Evolutionary conservation across 2,797 vertebrate genomes (phyloP), one percentile per base, ranked within the genome.

Genomic region (Notamacropus eugenii): DNA sequence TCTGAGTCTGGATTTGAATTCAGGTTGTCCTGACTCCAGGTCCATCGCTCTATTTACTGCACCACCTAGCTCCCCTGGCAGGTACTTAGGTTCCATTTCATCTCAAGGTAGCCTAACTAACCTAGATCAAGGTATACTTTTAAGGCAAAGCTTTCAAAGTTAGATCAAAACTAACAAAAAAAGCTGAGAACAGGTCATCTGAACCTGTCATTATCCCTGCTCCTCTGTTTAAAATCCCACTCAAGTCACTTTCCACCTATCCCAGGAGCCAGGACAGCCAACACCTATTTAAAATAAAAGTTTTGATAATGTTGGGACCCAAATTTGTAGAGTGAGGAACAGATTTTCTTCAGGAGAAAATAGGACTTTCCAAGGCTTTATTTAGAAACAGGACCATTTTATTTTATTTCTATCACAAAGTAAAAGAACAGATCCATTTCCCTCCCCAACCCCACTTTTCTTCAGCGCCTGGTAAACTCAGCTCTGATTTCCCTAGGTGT

Each of bases 401-500:
- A 92, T 52, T 93, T 96, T 92, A 92, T 95, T 82, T 90, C 91
- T 46, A 91, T 55, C 90, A 95, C 52, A 96, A 90, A 92, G 57
- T 40, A 40, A 31, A n/a, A 1, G 90, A 92, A 97, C 93, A 90
- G 59, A 82, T 59, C 29, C 52, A 96, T 62, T 55, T 95, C 91
- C 55, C 5, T 82, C 74, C 40, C 40, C 8, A 6, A 52, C 52
- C 52, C 6, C 40, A 5, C 40, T 91, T 67, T 58, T 90, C 91
- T 93, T 92, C 91, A 93, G 90, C 96, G n/a, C 29, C 40, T 13
- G 91, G n/a, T 46, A 82, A 82, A n/a, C 62, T 40, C 14, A 6
- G 62, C 67, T 40, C 5, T 40, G 67, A 74, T 74, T 40, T n/a
- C 67, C 62, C n/a, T 22, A 40, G 27, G n/a, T 74, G 16, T 67